phyloP scores from a whole-genome alignment of 2,113 vertebrate genomes.

The Terrapene triunguis region DNA sequence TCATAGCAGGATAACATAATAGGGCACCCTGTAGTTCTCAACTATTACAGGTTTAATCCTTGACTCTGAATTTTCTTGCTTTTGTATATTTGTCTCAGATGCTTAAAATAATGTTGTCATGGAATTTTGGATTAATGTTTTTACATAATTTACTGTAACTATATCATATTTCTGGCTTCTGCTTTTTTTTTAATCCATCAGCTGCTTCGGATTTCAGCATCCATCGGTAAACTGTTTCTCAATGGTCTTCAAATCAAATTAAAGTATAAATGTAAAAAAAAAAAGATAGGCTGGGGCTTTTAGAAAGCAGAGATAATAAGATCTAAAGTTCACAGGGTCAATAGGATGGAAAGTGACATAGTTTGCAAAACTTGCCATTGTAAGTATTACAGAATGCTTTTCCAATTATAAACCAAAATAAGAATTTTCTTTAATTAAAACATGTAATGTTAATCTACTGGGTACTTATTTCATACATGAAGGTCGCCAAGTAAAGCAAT shows the following conservation, averaged over 20 bases:
- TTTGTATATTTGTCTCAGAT: conserved; percentile 65
- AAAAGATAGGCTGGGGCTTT: background rate
- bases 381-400: background rate
- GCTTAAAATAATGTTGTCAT: conserved; percentile 64
- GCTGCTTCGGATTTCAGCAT: background rate
- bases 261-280: background rate
- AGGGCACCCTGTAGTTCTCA: conserved; percentile 65
- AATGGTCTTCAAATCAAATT: background rate
- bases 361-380: background rate
- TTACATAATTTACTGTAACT: conserved; percentile 69
- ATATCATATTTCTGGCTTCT: background rate
- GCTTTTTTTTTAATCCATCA: background rate
- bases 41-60: conserved; percentile 74
- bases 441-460: background rate
- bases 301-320: background rate
- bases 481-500: background rate
- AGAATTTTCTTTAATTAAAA: background rate
- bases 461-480: background rate
- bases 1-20: conserved; percentile 55
- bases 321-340: background rate
- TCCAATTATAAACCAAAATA: background rate
- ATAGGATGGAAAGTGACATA: background rate
- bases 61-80: conserved; percentile 57
- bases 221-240: background rate
- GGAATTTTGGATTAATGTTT: conserved; percentile 69